A percentile compares a stretch with the other conserved stretches of the same genome.
These are phyloP conservation scores for Amblyjoppa proteus DNA, from an alignment of 2,888 invertebrate species.

Conservation along the genomic window DNA sequence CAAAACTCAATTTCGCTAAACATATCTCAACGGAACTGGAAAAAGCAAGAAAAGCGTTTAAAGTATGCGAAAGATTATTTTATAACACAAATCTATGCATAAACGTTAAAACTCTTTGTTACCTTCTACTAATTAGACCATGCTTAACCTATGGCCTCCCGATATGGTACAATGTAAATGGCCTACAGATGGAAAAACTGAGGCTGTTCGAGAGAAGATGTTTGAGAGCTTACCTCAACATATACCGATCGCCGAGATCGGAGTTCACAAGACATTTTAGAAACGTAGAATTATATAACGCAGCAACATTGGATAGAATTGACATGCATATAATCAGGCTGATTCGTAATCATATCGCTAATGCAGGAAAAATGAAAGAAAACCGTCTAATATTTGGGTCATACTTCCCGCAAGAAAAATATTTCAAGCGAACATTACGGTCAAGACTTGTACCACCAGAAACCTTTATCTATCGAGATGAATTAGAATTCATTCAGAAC, in stretches of 20 bases:
- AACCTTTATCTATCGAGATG: conserved; percentile 28
- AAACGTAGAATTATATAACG: conserved; percentile 56
- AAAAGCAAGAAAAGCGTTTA: conserved; percentile 65
- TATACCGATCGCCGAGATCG: conserved; percentile 11
- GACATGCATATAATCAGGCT: conserved; percentile 49
- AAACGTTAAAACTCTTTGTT: conserved; percentile 59
- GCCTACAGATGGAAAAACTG: conserved; percentile 15
- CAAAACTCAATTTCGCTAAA: conserved; percentile 46
- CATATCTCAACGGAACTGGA: conserved; percentile 59
- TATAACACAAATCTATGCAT: conserved; percentile 53
- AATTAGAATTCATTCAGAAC: conserved; percentile 39
- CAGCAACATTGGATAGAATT: conserved; percentile 48
- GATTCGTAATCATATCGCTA: conserved; percentile 51
- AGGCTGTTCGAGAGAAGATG: conserved; percentile 45
- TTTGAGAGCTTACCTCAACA: conserved; percentile 17
- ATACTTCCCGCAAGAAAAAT: background rate
- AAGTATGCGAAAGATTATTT: conserved; percentile 50
- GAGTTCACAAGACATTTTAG: conserved; percentile 22
- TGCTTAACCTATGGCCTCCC: conserved; percentile 27
- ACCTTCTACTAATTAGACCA: conserved; percentile 39
- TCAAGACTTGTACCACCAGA: conserved; percentile 42
- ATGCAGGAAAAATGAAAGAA: background rate
- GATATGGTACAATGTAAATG: conserved; percentile 14
- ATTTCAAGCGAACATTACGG: background rate
- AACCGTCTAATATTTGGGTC: conserved; percentile 1